Evolutionary conservation across 2,797 vertebrate genomes (phyloP).

Genomic region (Ammospiza maritima): DNA sequence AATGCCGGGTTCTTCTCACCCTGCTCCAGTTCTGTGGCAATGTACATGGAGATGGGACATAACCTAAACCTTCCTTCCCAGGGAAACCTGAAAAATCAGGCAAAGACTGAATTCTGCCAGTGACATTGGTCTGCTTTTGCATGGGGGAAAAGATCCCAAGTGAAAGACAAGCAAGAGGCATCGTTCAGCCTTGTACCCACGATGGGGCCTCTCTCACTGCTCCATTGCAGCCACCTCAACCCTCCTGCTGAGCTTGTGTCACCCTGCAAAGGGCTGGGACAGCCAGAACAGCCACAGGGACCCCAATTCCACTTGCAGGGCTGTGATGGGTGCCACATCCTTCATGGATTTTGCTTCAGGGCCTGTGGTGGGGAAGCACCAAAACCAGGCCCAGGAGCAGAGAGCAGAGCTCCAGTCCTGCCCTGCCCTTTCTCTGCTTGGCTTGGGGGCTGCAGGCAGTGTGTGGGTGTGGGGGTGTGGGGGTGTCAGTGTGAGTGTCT

Average conservation of each 20-base stretch:
- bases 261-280: not conserved
- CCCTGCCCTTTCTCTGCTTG: not conserved
- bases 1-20: too few species aligned
- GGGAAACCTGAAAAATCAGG: too few species aligned
- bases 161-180: not conserved
- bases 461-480: too few species aligned
- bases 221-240: not conserved
- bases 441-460: not conserved
- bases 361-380: not conserved
- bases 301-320: not conserved
- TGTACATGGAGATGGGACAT: too few species aligned
- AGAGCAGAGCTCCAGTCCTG: not conserved
- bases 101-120: too few species aligned
- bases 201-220: not conserved
- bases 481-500: too few species aligned
- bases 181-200: fast-evolving
- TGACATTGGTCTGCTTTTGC: not conserved
- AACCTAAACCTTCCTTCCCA: too few species aligned
- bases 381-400: not conserved
- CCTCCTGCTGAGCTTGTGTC: not conserved
- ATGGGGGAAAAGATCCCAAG: fast-evolving
- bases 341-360: not conserved
- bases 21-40: too few species aligned
- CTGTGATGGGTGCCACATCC: not conserved
- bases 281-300: not conserved